Percentiles rank a stretch among this genome's conserved stretches.
These are phyloP conservation scores for Gopherus evgoodei DNA, from an alignment of 2,113 vertebrate species.

Conservation along the genomic window DNA sequence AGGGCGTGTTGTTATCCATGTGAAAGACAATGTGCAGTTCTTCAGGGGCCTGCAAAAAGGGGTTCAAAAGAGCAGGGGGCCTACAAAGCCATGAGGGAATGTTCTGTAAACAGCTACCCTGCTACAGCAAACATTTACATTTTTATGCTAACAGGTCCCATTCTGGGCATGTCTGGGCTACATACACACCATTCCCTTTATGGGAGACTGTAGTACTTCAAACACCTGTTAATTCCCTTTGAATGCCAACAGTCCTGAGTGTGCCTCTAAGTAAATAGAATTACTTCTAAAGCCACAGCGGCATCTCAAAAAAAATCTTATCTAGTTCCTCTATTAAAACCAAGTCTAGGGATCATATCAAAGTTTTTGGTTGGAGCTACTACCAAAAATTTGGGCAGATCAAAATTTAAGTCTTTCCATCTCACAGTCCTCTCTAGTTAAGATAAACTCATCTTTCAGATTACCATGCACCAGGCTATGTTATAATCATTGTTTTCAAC, in stretches of 20 bases:
- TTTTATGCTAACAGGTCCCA: not conserved
- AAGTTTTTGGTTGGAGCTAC: not conserved
- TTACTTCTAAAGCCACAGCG: not conserved
- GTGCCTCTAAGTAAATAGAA: not conserved
- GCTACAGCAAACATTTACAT: slow-evolving; percentile 14
- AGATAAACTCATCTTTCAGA: not conserved
- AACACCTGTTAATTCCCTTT: not conserved
- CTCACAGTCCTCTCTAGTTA: not conserved
- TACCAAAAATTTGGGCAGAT: not conserved
- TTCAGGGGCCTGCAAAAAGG: not conserved
- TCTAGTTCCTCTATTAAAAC: slow-evolving; percentile 11
- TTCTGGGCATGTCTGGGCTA: accelerated
- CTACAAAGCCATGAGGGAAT: not conserved
- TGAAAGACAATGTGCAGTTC: not conserved
- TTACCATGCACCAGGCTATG: not conserved
- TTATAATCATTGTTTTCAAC: not conserved
- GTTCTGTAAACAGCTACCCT: not conserved
- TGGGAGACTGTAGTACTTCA: not conserved
- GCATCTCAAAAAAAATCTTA: not conserved
- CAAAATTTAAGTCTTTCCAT: not conserved
- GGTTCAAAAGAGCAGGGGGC: not conserved
- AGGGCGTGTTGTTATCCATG: not conserved
- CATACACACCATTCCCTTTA: not conserved
- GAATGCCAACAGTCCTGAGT: not conserved
- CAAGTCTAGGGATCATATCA: not conserved